Base-by-base conservation (phyloP, 2,888 invertebrate species). In the Hypsopygia costalis region DNA sequence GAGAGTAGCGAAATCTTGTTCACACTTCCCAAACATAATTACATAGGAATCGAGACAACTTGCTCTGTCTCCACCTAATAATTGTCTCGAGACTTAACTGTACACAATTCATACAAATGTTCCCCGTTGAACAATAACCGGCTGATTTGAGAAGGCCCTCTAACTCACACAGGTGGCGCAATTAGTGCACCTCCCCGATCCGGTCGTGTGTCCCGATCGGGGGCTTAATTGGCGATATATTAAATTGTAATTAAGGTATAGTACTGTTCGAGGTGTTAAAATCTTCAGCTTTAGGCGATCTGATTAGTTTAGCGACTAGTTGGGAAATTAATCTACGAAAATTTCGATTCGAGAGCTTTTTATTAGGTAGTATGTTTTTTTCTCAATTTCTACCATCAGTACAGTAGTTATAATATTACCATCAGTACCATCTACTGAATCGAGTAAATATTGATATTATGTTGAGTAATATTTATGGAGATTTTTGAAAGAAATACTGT, bases 181-280 rank as follows among this genome's bases (percentile, higher is more conserved):
- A 43, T 44, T 38, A 40, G 36, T 41, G 48, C 43, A 58, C 52
- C 71, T 59, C 55, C 62, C 58, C 52, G 66, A 78, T 68, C 69
- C 58, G 52, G 66, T 50, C 51, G 61, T 55, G 49, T 64, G 71
- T 68, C 66, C 76, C 81, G 75, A 81, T 81, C 79, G 74, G 64
- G 72, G 75, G 71, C 71, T 80, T 85, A 85, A 87, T 85, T 85
- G 82, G 76, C 75, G 76, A 85, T 85, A 83, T 83, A 85, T 87
- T 87, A 85, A 81, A 83, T 81, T 73, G 81, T 85, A 87, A 86
- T 86, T 85, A 85, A 82, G 76, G 75, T 75, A 67, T 77, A 69
- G 69, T 67, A 68, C 67, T 72, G 71, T 68, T 57, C 52, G 70
- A 74, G 74, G 79, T 79, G 77, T 60, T 68, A 75, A 79, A 74